A percentile compares a stretch with the other conserved stretches of the same genome.
These are phyloP conservation scores for Tachysurus vachellii DNA, from an alignment of 2,113 vertebrate genomes.

Conservation along the genomic window DNA sequence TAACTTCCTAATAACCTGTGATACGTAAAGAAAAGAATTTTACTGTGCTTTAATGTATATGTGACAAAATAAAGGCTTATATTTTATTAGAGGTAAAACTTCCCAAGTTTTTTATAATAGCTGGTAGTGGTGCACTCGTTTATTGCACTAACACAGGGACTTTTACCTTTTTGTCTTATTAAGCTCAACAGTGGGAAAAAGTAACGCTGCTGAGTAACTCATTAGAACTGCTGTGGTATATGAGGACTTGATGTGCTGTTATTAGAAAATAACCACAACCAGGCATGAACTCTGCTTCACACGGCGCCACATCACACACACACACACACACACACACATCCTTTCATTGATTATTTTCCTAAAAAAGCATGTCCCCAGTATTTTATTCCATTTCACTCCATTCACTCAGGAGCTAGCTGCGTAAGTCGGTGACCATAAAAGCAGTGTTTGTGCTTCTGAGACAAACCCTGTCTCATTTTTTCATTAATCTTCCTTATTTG, in stretches of 20 bases:
- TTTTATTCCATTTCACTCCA: neutral
- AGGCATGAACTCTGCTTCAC: neutral
- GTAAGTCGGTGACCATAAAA: neutral
- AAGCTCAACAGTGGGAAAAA: too few species aligned
- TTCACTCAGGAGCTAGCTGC: neutral
- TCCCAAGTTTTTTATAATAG: neutral
- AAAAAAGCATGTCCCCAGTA: neutral
- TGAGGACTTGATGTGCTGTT: neutral
- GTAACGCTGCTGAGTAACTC: neutral
- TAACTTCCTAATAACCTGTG: too few species aligned
- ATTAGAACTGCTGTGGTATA: neutral
- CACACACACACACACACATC: neutral
- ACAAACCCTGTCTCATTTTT: neutral
- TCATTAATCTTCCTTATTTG: neutral
- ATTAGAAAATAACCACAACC: too few species aligned
- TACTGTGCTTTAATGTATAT: too few species aligned
- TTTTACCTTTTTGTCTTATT: too few species aligned
- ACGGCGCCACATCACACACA: neutral
- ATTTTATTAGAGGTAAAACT: too few species aligned
- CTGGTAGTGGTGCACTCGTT: too few species aligned
- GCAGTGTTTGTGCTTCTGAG: neutral
- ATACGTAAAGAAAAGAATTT: too few species aligned
- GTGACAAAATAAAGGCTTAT: too few species aligned
- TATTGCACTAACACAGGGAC: too few species aligned
- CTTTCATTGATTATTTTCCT: neutral